Base-by-base conservation (phyloP, 2,888 invertebrate species). In the Noctua pronuba region DNA sequence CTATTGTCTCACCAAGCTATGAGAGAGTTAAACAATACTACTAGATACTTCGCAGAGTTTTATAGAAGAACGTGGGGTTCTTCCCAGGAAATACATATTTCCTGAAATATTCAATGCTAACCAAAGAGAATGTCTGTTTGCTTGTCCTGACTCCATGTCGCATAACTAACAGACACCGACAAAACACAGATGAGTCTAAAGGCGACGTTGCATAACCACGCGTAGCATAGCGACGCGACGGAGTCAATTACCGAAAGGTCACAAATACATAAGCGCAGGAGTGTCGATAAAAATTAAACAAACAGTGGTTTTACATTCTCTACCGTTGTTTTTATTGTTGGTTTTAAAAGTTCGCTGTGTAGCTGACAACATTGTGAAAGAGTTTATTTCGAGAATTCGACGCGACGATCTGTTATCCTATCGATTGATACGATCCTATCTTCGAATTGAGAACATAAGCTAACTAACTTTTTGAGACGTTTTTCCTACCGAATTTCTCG, bases 191-290 rank as follows among this genome's bases (percentile, higher is more conserved):
- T 71, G 80, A 81, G 71, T 84, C 72, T 74, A 81, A 76, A 86
- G 67, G 68, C 65, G 55, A 72, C 28, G 66, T 82, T 88, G 75
- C 82, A 78, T 87, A 88, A 88, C 44, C 65, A 73, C 58, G 66
- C 77, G 77, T 79, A 79, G 80, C 77, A 82, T 76, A 77, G 77
- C 83, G 67, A 55, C 74, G 64, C 83, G 67, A 62, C 75, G 68
- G 65, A 79, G 62, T 70, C 76, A 74, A 67, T 82, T 84, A 68
- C 28, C 38, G 38, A 88, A 88, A 88, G 88, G 88, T 88, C 88
- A 88, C 78, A 85, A 71, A 71, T 64, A 69, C 60, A 79, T 77
- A 71, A 49, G 67, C 80, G 76, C 66, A 60, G 70, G 52, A 79
- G 65, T 60, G 41, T 60, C 65, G 62, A 77, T 71, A 81, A 83